Percentiles rank a stretch among this genome's conserved stretches.
phyloP scores from a whole-genome alignment of 2,797 vertebrate species.

The Myotis daubentonii region DNA sequence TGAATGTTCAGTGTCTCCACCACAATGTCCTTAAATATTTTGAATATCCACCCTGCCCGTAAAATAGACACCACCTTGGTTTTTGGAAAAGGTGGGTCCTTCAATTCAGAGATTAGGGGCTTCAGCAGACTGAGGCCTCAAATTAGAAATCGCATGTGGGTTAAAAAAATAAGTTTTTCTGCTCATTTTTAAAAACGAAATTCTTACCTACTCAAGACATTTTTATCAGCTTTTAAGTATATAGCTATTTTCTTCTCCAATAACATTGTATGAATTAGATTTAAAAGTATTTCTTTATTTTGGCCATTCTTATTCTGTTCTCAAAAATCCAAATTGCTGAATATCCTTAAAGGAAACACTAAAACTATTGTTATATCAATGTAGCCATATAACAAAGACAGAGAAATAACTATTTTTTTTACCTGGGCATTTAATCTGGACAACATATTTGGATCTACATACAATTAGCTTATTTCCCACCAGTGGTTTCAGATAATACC shows the following conservation, averaged over 20 bases:
- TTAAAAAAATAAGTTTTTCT: neutral
- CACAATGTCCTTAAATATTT: neutral
- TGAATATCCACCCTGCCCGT: neutral
- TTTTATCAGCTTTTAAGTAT: slow-evolving; percentile 1
- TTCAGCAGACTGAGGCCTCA: neutral
- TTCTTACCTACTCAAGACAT: neutral
- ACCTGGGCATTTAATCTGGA: neutral
- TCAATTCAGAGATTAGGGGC: neutral
- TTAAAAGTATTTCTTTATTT: neutral
- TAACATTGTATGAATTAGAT: neutral
- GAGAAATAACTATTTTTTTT: neutral
- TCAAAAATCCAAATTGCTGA: neutral
- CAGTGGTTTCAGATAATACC: neutral
- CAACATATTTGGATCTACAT: neutral
- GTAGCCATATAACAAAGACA: neutral
- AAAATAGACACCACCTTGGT: neutral
- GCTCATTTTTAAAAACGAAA: slow-evolving; percentile 6
- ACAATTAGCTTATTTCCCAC: neutral
- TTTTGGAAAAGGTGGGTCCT: neutral
- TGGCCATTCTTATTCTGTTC: neutral
- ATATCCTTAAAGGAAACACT: neutral
- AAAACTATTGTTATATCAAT: neutral
- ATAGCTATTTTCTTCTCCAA: neutral
- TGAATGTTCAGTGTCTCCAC: neutral
- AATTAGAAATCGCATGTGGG: neutral